Evolutionary conservation across 35 echinoderm and acorn worm genomes (phyloP).

Genomic region (Ptychodera flava): DNA sequence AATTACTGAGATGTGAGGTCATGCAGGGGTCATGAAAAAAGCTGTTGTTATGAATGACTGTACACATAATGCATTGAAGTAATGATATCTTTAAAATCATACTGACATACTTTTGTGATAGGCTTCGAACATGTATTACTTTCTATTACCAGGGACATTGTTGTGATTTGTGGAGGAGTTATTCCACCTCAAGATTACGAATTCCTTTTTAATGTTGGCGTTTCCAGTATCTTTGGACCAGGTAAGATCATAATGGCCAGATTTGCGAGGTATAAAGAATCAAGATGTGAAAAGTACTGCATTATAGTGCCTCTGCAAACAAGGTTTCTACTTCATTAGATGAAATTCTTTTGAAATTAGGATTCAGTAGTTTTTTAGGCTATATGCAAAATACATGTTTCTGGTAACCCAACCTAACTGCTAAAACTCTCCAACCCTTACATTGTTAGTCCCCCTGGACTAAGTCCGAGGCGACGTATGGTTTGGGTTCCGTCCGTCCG

Average conservation of each 20-base stretch:
- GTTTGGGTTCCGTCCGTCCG: too few relatives aligned
- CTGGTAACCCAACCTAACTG: not conserved
- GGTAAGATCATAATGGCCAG: conserved; percentile 27
- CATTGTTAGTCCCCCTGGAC: too few relatives aligned
- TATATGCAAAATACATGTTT: too few relatives aligned
- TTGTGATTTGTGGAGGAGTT: conserved; percentile 90
- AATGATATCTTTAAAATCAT: too few relatives aligned
- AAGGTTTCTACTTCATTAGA: not conserved
- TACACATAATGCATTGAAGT: too few relatives aligned
- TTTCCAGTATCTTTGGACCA: conserved; percentile 95
- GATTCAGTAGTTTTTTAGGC: too few relatives aligned
- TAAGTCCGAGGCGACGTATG: too few relatives aligned
- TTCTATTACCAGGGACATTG: conserved; percentile 62
- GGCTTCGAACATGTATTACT: not conserved
- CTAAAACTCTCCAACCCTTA: not conserved
- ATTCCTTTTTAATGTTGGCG: conserved; percentile 74
- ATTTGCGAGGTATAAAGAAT: conserved; percentile 2
- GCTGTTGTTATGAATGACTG: too few relatives aligned
- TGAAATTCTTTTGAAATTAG: not conserved
- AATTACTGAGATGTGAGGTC: too few relatives aligned
- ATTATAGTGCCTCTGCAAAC: not conserved
- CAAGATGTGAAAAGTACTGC: too few relatives aligned
- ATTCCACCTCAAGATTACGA: conserved; percentile 99
- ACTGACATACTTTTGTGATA: too few relatives aligned
- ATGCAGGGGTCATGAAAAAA: too few relatives aligned